Evolutionary conservation across 2,113 vertebrate genomes (phyloP), one percentile per base, ranked within the genome.

Genomic region (Antigone vipio): DNA sequence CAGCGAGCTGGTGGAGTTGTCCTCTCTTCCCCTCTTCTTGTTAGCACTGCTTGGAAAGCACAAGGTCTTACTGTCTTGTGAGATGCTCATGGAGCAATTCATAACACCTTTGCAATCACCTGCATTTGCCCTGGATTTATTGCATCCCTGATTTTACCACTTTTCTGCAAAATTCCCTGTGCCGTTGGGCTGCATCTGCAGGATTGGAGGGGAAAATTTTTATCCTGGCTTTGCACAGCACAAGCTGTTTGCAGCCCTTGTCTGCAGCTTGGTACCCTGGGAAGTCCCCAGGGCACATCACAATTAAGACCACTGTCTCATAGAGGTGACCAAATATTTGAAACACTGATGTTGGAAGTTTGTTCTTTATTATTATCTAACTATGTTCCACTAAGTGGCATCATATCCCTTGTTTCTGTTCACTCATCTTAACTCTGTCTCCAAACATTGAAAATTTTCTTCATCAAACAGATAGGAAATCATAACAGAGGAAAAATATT

Each of bases 381-480:
- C 66, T 58, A 3, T 85, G 86, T 95, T 95, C 96, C 96, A 94
- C 95, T 97, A 95, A 97, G 97, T 95, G 95, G 94, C 95, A 96
- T 96, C 85, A 76, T 87, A 88, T 96, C 95, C 95, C 92, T 92
- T 94, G 55, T 95, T 96, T 96, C 96, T 95, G 55, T n/a, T 95
- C 40, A 23, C 44, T 92, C 88, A 19, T 81, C 72, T 85, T 32
- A 60, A 60, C 30, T 71, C 59, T 14, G 35, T 27, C 27, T 88
- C 68, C 68, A 72, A 89, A 87, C 81, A 82, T 47, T 85, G 73
- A 67, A 71, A 63, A 62, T 74, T 83, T 75, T 86, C 55, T 84
- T 94, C 58, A 64, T 68, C 60, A 64, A 77, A 64, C 27, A 52
- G n/a, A 49, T 21, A 83, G 47, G 49, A 93, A 95, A 80, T 27